Conservation (phyloP, 2,113 vertebrate genomes). For the Heterotis niloticus region DNA sequence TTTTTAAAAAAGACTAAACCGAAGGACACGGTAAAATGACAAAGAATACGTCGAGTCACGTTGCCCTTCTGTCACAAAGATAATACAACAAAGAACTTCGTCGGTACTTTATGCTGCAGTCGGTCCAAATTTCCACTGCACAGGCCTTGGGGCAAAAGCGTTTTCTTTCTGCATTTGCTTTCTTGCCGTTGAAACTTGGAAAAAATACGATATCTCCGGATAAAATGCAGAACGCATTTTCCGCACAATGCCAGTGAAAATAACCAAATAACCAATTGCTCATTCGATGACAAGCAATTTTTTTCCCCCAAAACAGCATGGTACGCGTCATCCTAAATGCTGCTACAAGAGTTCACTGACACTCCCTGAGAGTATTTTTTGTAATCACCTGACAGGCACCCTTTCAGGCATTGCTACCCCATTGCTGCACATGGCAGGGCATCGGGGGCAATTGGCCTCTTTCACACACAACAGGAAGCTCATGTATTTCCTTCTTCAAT, state of each 20-base stretch:
- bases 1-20: not conserved
- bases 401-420: not conserved
- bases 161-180: too few relatives aligned
- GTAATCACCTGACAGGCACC: not conserved
- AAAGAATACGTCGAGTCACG: not conserved
- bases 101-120: too few relatives aligned
- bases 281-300: not conserved
- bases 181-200: not conserved
- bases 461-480: not conserved
- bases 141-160: not conserved
- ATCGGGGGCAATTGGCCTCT: not conserved
- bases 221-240: not conserved
- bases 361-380: not conserved
- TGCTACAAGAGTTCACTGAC: not conserved
- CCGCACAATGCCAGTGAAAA: not conserved
- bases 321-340: not conserved
- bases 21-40: not conserved
- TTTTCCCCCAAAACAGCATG: not conserved
- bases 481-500: not conserved
- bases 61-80: not conserved
- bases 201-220: not conserved
- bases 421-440: not conserved
- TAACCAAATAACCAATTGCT: not conserved
- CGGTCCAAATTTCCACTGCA: not conserved
- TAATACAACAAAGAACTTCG: not conserved